phyloP scores from a whole-genome alignment of 2,113 vertebrate species.

The Callocephalon fimbriatum region DNA sequence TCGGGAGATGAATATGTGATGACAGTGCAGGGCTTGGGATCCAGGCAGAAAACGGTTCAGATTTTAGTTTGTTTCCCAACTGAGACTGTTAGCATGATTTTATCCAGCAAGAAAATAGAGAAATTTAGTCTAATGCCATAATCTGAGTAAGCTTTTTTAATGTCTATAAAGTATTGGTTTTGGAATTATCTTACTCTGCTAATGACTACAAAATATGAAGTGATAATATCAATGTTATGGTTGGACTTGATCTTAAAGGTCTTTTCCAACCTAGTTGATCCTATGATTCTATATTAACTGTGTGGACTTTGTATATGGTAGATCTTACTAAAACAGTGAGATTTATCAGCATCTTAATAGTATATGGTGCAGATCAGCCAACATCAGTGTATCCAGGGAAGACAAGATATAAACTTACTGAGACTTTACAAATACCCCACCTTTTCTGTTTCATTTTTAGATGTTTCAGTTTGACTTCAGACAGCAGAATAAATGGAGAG shows the following conservation, averaged over 20 bases:
- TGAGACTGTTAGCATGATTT: background rate
- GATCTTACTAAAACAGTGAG: background rate
- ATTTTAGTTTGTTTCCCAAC: background rate
- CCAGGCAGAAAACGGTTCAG: background rate
- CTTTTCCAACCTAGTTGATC: background rate
- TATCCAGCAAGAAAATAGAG: background rate
- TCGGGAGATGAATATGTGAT: background rate
- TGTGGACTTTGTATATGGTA: background rate
- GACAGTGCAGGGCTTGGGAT: background rate
- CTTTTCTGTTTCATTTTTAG: background rate
- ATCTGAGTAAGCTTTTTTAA: background rate
- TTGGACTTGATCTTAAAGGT: background rate
- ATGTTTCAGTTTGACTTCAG: background rate
- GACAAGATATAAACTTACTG: background rate
- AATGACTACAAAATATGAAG: accelerated
- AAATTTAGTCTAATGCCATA: background rate
- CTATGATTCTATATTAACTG: background rate
- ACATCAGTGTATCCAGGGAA: background rate
- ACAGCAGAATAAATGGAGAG: background rate
- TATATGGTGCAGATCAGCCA: background rate
- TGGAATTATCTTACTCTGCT: background rate
- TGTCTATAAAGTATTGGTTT: accelerated
- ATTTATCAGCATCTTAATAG: background rate
- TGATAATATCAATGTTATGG: background rate
- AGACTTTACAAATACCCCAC: background rate